Base-by-base conservation (phyloP, 2,797 vertebrate genomes). In the Diplodus puntazzo region DNA sequence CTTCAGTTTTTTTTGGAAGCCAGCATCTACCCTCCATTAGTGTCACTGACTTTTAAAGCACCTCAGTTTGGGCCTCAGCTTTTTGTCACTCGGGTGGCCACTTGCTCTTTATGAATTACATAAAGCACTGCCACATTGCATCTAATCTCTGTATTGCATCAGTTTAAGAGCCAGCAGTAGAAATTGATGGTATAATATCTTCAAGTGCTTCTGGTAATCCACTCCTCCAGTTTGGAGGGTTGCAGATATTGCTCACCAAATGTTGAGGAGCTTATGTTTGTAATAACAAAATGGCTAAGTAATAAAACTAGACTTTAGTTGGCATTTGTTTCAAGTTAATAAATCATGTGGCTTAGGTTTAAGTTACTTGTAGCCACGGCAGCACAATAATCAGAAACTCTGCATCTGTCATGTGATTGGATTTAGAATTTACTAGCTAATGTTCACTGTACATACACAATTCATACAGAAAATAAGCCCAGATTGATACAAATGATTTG, bases 141-240 rank as follows among this genome's bases (percentile, higher is more conserved):
- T 83, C 74, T 72, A 43, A 79, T 64, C 3, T 21, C 11, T 17
- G 13, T 27, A 52, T 55, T 77, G 55, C 62, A 55, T 78, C 42
- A 61, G 30, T 73, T 65, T 77, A 75, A 64, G 60, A 79, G 64
- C 11, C 21, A 53, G 55, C 11, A 45, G 34, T 81, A 80, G 76
- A 78, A 86, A 80, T 14, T 62, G 43, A 85, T 71, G 52, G 46
- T 50, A 53, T 42, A 69, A 79, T 72, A 20, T 9, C 49, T 69
- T 72, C 3, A 82, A 74, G 55, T 52, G 46, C 53, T 58, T 77
- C 21, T 77, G 39, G 30, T 72, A 58, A 84, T 88, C 53, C 46
- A 72, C 63, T 68, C 77, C 77, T 57, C 64, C 25, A 57, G 16
- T 80, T 82, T 49, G 39, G 20, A 53, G 50, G 48, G 64, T 57